Evolutionary conservation across 2,113 vertebrate species (phyloP).

Genomic region (Cavia porcellus): DNA sequence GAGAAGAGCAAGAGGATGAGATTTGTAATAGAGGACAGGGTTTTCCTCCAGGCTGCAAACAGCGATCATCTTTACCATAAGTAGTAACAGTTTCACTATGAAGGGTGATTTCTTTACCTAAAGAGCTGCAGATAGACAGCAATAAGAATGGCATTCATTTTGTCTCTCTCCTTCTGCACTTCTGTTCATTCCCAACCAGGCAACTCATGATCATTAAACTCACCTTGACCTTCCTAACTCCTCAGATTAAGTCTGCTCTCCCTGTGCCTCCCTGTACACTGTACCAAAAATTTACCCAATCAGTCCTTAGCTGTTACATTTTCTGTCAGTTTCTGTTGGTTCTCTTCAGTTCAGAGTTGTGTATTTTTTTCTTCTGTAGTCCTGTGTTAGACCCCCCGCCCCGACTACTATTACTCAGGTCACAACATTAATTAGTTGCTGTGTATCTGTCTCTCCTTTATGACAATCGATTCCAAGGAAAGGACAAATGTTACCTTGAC

Average conservation of each 20-base stretch:
- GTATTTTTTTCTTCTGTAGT: conserved; percentile 32
- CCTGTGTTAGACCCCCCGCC: background rate
- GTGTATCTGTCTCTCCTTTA: background rate
- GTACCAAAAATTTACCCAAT: background rate
- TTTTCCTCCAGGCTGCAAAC: background rate
- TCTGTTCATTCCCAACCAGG: background rate
- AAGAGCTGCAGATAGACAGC: background rate
- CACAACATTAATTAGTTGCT: background rate
- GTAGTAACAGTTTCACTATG: background rate
- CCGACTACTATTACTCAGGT: background rate
- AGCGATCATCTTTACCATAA: background rate
- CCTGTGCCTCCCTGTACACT: background rate
- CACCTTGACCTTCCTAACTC: background rate
- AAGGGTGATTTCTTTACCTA: background rate
- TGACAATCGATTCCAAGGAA: background rate
- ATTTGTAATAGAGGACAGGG: background rate
- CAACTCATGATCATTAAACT: background rate
- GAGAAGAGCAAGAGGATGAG: background rate
- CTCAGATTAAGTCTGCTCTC: background rate
- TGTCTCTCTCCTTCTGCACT: background rate
- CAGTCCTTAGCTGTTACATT: background rate
- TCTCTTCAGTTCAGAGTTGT: background rate
- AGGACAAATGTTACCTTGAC: background rate
- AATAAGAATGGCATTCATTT: background rate
- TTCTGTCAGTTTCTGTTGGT: background rate